Base-by-base conservation (phyloP, 1,140 invertebrate genomes). In the Aphelinus atriplicis region DNA sequence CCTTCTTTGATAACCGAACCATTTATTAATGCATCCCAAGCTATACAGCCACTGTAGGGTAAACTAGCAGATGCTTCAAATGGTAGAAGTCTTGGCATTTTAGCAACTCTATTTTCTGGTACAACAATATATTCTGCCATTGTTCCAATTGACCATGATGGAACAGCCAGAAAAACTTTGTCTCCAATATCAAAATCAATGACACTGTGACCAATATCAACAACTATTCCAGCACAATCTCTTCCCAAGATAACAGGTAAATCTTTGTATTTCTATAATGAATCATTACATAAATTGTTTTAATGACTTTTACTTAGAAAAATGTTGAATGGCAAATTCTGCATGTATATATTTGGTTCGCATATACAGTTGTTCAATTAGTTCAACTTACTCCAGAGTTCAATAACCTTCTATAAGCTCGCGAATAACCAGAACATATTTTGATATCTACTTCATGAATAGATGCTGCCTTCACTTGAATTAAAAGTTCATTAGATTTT, bases 11-110 rank as follows among this genome's bases (percentile, higher is more conserved):
- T 88, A 5, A 85, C 80, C 67, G 90, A 90, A 78, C 85, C 85
- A 77, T 89, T 88, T 57, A 91, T 86, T 3, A 95, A 82, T 43
- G 91, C 91, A 79, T 91, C 88, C 89, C 92, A 92, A 1, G 91
- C 91, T n/a, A 92, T 88, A 71, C 90, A 90, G 4, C 92, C 92
- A 62, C 91, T 91, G 79, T 94, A 95, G 3, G 94, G 92, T 50
- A 95, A 81, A 70, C 93, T 90, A 1, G 92, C 91, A 46, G 93
- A 92, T 61, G 91, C 90, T 83, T 93, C 91, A 80, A 93, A 93
- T 56, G 87, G 89, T 42, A 94, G 85, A 70, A 88, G 88, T 77
- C 87, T 88, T 56, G 94, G 94, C 85, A 93, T 94, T 73, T 86
- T 88, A n/a, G 88, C 87, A 47, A 92, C 89, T 78, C 88, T 86